A percentile compares a stretch with the other conserved stretches of the same genome.
phyloP scores from a whole-genome alignment of 1,140 invertebrate genomes.

The Phortica variegata region DNA sequence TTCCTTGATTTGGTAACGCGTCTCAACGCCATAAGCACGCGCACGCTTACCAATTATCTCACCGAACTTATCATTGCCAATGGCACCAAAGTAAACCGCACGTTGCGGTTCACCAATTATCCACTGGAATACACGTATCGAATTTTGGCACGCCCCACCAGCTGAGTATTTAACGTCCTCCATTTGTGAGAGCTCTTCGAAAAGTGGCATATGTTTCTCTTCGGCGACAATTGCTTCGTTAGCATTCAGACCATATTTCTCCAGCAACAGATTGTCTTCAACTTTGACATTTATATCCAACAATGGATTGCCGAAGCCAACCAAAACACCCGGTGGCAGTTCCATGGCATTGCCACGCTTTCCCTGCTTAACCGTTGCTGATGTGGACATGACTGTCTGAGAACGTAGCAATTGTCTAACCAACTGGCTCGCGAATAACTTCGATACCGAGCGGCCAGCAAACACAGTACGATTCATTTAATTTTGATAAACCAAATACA shows the following conservation, averaged over 20 bases:
- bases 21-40: constrained; percentile 77
- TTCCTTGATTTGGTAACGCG: constrained; percentile 77
- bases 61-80: constrained; percentile 90
- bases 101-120: constrained; percentile 78
- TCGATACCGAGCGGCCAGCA: too few species aligned
- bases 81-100: constrained; percentile 88
- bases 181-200: constrained; percentile 61
- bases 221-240: constrained; percentile 94
- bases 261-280: constrained; percentile 56
- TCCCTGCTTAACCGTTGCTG: too few species aligned
- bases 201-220: constrained; percentile 80
- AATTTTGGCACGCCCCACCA: constrained; percentile 94
- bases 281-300: constrained; percentile 28
- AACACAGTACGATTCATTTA: too few species aligned
- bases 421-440: too few species aligned
- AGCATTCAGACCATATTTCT: constrained; percentile 81
- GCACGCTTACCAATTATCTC: constrained; percentile 82
- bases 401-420: too few species aligned
- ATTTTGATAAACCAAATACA: too few species aligned
- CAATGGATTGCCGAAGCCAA: constrained; percentile 40
- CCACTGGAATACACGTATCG: constrained; percentile 90
- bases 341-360: constrained; percentile 10
- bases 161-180: constrained; percentile 80
- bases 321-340: constrained; percentile 13
- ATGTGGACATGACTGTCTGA: too few species aligned